Percentiles rank a stretch among this genome's conserved stretches.
These are phyloP conservation scores for Excalfactoria chinensis DNA, from an alignment of 2,113 vertebrate genomes.

Conservation along the genomic window DNA sequence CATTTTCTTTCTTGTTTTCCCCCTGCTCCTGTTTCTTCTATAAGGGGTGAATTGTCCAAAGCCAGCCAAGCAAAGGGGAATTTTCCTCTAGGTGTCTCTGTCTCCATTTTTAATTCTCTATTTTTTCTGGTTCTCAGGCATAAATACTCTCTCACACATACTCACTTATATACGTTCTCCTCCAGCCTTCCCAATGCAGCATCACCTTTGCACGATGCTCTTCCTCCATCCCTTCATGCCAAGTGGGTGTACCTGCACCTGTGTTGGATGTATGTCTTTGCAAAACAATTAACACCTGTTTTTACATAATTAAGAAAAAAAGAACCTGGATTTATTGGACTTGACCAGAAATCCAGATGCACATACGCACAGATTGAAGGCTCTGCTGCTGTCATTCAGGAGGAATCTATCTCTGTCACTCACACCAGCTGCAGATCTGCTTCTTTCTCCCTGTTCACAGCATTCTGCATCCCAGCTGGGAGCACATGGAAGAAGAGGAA, in stretches of 20 bases:
- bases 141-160: accelerated
- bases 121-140: neutral
- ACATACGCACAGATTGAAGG: neutral
- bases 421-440: neutral
- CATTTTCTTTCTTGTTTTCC: neutral
- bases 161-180: too few species aligned
- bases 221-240: accelerated
- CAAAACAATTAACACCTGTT: neutral
- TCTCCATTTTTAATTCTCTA: neutral
- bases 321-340: neutral
- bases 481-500: neutral
- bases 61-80: neutral
- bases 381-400: neutral
- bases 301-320: neutral
- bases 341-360: neutral
- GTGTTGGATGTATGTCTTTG: neutral
- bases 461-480: neutral
- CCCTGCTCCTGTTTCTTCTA: neutral
- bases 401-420: neutral
- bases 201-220: neutral
- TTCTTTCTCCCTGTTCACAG: neutral
- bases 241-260: neutral
- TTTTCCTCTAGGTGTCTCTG: conserved; percentile 60
- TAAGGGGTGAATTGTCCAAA: neutral
- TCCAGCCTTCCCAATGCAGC: neutral